Conservation (phyloP, 2,888 invertebrate species). For the Physocephala rufipes region DNA sequence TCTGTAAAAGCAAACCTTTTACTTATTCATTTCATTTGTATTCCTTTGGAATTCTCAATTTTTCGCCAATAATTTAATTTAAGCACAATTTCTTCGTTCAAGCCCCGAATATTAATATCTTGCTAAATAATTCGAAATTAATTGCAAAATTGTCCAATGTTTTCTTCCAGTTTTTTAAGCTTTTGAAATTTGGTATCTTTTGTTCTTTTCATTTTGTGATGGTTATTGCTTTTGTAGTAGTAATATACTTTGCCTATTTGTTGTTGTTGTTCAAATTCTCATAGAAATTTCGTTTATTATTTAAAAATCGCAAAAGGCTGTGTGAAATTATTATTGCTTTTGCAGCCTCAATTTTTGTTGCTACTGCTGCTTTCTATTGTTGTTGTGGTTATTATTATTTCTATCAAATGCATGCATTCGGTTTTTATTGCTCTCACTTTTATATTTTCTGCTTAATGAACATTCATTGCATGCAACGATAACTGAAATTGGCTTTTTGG, state of each 20-base stretch:
- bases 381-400: background rate
- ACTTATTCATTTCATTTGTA: no score
- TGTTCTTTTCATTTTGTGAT: background rate
- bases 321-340: background rate
- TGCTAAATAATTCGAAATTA: background rate
- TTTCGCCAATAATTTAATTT: background rate
- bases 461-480: conserved; percentile 16
- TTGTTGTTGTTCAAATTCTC: conserved; percentile 15
- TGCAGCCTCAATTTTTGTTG: background rate
- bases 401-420: background rate
- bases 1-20: no score
- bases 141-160: background rate
- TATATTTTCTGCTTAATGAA: background rate
- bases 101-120: background rate
- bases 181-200: background rate
- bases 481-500: conserved; percentile 22
- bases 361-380: background rate
- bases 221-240: background rate
- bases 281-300: background rate
- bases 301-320: background rate
- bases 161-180: background rate
- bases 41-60: no score
- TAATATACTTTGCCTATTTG: conserved; percentile 17
- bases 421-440: background rate
- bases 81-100: background rate